Conservation (phyloP, 2,888 invertebrate genomes). For the Alloplasta piceator region DNA sequence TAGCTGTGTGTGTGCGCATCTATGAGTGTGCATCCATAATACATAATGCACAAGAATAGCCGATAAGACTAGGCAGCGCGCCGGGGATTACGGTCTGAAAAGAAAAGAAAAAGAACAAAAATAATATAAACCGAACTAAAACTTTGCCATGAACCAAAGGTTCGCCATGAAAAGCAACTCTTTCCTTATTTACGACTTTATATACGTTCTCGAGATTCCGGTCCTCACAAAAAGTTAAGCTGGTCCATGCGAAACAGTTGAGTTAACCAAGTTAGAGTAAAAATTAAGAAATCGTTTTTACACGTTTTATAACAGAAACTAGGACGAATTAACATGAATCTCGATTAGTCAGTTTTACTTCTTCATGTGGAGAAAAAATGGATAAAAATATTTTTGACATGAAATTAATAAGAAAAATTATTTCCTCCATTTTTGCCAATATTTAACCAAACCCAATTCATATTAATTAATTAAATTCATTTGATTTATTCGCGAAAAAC, state of each 20-base stretch:
- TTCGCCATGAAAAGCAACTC: conserved; percentile 31
- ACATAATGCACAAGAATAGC: conserved; percentile 50
- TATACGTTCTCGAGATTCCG: conserved; percentile 11
- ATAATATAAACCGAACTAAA: background rate
- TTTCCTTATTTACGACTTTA: conserved; percentile 52
- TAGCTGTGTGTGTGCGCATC: background rate
- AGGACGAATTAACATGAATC: background rate
- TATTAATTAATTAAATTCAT: too few relatives aligned
- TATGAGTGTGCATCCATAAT: conserved; percentile 20
- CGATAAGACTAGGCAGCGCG: conserved; percentile 19
- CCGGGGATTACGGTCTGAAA: conserved; percentile 33
- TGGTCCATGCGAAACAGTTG: too few relatives aligned
- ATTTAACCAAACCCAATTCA: too few relatives aligned
- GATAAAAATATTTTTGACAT: too few relatives aligned
- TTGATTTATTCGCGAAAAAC: too few relatives aligned
- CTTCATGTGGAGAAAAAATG: too few relatives aligned
- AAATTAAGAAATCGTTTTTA: background rate
- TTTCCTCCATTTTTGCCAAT: too few relatives aligned
- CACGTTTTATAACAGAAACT: background rate
- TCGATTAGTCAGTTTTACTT: too few relatives aligned
- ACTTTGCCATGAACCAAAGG: conserved; percentile 21
- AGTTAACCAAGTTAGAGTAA: background rate
- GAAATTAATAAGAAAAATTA: too few relatives aligned
- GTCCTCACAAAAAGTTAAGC: background rate
- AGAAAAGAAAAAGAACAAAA: conserved; percentile 13